A percentile compares a stretch with the other conserved stretches of the same genome.
These are phyloP conservation scores for Dicerorhinus sumatrensis DNA, from an alignment of 2,113 vertebrate species.

Conservation along the genomic window DNA sequence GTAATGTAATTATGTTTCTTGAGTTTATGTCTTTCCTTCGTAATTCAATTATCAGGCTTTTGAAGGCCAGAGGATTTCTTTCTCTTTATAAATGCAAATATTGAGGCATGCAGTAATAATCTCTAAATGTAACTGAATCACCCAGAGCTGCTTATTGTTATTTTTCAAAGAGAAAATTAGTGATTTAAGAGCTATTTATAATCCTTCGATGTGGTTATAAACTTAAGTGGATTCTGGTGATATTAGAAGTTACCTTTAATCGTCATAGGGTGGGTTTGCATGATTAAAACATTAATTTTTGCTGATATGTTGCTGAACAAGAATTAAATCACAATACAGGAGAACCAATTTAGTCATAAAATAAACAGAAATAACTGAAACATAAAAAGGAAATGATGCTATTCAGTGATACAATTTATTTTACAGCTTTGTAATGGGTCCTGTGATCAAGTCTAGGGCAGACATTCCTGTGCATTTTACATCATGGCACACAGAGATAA, in stretches of 20 bases:
- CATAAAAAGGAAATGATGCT: not conserved
- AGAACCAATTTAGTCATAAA: not conserved
- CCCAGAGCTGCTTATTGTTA: not conserved
- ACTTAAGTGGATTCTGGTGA: not conserved
- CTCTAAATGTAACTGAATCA: slow-evolving; percentile 2
- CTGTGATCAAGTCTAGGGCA: not conserved
- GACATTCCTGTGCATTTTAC: not conserved
- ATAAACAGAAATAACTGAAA: not conserved
- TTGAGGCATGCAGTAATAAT: not conserved
- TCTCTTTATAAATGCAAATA: not conserved
- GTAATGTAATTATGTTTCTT: not conserved
- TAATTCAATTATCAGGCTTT: not conserved
- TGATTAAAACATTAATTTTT: slow-evolving; percentile 47
- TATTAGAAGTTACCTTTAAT: not conserved
- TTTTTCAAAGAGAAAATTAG: not conserved
- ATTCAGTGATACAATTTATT: not conserved
- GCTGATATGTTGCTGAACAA: not conserved
- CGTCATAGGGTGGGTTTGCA: not conserved
- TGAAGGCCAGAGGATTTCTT: slow-evolving; percentile 14
- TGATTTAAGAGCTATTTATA: not conserved
- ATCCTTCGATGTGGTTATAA: not conserved
- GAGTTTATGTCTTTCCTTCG: not conserved
- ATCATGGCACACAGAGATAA: not conserved
- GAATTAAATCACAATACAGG: not conserved
- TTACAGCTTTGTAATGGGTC: not conserved